Conservation (phyloP, 2,113 vertebrate genomes). For the Martes martes region DNA sequence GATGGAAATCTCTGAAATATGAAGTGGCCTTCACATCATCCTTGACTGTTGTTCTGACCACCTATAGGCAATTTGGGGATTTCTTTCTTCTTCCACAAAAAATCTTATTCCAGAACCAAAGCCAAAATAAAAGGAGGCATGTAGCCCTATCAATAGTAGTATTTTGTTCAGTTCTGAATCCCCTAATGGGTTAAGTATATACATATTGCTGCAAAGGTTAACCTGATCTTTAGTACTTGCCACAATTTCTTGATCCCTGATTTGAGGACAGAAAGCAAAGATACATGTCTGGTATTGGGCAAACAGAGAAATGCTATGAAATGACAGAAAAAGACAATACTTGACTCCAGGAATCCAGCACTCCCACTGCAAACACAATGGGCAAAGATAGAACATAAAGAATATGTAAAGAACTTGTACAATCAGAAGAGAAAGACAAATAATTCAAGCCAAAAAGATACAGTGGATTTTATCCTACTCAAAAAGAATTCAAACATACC, state of each 20-base stretch:
- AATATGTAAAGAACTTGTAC: not conserved
- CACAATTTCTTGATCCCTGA: not conserved
- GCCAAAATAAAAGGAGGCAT: not conserved
- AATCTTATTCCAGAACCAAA: not conserved
- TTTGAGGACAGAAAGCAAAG: not conserved
- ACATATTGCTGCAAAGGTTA: not conserved
- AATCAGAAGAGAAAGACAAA: not conserved
- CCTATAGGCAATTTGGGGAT: not conserved
- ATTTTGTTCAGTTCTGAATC: not conserved
- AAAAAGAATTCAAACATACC: not conserved
- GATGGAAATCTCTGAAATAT: not conserved
- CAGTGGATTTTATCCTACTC: not conserved
- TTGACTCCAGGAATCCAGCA: not conserved
- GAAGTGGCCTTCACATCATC: not conserved
- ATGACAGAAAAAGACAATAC: not conserved
- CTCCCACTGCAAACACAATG: not conserved
- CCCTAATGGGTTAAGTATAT: not conserved
- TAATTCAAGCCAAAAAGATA: not conserved
- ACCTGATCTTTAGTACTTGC: not conserved
- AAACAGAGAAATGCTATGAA: not conserved
- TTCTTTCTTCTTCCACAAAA: conserved; percentile 9
- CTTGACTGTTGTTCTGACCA: not conserved
- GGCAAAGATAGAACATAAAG: not conserved
- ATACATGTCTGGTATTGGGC: not conserved
- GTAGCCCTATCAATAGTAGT: not conserved